Base-by-base conservation (phyloP, 2,888 invertebrate species). In the Athalia circularis region DNA sequence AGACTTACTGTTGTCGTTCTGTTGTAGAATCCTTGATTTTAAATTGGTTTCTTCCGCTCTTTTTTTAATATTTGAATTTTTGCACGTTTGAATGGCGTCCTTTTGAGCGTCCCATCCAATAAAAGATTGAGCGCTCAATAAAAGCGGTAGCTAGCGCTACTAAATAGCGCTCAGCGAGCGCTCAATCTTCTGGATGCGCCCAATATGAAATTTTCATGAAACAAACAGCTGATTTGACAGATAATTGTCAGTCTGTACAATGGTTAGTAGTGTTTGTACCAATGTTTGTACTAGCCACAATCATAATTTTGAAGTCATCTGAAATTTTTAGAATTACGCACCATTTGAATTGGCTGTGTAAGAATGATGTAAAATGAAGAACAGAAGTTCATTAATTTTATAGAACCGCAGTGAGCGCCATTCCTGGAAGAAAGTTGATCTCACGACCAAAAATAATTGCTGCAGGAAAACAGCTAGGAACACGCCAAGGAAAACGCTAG, bases 171-270 rank as follows among this genome's bases (percentile, higher is more conserved):
- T n/a, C n/a, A n/a, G n/a, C n/a, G n/a, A n/a, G n/a, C n/a, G n/a
- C n/a, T n/a, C n/a, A n/a, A n/a, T n/a, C n/a, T n/a, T n/a, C n/a
- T n/a, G n/a, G n/a, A n/a, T n/a, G n/a, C n/a, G n/a, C 29, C 2
- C 29, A 0, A 29, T 2, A 29, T 29, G 29, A 70, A 54, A 8
- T 72, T 72, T 29, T 47, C 43, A 59, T 72, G 9, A 29, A 43
- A 4, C 13, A 43, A 59, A 72, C 72, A 72, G 72, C 72, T 72
- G 59, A 72, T 72, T 72, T 72, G 45, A 59, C 72, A 59, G 6
- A 43, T 47, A 13, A 48, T 59, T 47, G 0, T 11, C 13, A 29
- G 15, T 47, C 29, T 29, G 29, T 29, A 29, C 29, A 29, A 29
- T 29, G 29, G 29, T 29, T 29, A 1, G 29, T 29, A 29, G 2